These are phyloP conservation scores for Zaprionus nigranus DNA, from an alignment of 1,140 invertebrate species.

Conservation along the genomic window DNA sequence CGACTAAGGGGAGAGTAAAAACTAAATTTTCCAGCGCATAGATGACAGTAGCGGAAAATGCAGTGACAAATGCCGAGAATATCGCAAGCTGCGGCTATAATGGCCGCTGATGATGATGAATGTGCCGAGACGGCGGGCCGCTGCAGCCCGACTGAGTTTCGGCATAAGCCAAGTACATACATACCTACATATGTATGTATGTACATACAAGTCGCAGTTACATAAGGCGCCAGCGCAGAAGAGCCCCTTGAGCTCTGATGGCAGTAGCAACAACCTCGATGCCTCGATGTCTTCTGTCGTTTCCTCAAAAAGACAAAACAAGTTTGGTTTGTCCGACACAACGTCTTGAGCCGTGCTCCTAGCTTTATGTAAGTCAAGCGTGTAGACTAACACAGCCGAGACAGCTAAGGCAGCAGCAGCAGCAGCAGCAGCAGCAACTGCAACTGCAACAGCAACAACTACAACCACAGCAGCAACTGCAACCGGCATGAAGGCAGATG, in stretches of 20 bases:
- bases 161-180: neutral
- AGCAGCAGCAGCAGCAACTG: conserved; percentile 10
- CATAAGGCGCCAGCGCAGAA: conserved; percentile 77
- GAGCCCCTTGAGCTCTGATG: conserved; percentile 35
- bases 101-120: conserved; percentile 70
- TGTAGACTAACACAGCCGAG: conserved; percentile 50
- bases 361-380: conserved; percentile 79
- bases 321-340: conserved; percentile 65
- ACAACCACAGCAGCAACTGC: conserved; percentile 21
- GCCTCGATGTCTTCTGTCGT: conserved; percentile 64
- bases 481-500: conserved; percentile 64
- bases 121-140: conserved; percentile 38
- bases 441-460: conserved; percentile 28
- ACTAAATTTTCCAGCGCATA: conserved; percentile 61
- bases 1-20: conserved; percentile 41
- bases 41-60: conserved; percentile 53
- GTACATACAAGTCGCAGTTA: conserved; percentile 36
- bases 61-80: conserved; percentile 54
- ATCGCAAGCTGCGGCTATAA: conserved; percentile 49
- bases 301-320: conserved; percentile 72
- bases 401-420: conserved; percentile 18
- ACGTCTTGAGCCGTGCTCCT: conserved; percentile 53
- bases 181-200: neutral
- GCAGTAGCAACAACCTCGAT: conserved; percentile 55
- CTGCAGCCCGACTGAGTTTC: neutral